Conservation (phyloP, 2,797 vertebrate species). For the Gobionotothen gibberifrons region DNA sequence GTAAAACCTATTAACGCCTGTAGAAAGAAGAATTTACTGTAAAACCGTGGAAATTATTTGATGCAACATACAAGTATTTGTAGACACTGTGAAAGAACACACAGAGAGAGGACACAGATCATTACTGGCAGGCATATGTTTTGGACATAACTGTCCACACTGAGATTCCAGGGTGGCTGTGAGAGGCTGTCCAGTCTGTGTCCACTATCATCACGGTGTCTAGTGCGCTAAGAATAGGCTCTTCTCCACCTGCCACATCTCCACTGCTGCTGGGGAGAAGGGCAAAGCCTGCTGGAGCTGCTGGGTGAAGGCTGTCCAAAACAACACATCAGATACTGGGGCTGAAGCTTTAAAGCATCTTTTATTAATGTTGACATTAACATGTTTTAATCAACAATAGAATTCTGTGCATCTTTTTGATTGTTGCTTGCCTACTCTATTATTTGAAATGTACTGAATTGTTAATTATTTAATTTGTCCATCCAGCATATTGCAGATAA, state of each 20-base stretch:
- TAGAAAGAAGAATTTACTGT: background rate
- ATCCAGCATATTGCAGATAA: no score
- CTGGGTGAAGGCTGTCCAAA: constrained; percentile 19
- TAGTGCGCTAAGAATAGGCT: constrained; percentile 69
- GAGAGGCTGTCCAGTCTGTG: constrained; percentile 54
- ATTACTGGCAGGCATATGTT: constrained; percentile 57
- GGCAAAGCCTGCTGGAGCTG: constrained; percentile 14
- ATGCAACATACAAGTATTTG: constrained; percentile 22
- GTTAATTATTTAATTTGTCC: no score
- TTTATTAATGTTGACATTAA: no score
- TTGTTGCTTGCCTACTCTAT: no score
- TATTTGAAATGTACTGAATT: no score
- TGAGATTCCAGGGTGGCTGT: constrained; percentile 56
- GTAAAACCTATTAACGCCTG: background rate
- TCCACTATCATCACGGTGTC: constrained; percentile 52
- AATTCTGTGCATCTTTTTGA: no score
- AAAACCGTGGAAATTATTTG: background rate
- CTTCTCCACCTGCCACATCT: constrained; percentile 59
- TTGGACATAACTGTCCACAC: constrained; percentile 52
- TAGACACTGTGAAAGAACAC: constrained; percentile 17
- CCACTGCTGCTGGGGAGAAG: constrained; percentile 20
- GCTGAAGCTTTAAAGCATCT: no score
- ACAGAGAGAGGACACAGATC: constrained; percentile 33
- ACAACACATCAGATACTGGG: background rate
- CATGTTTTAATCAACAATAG: no score